Percentiles rank a stretch among this genome's conserved stretches.
Conservation (phyloP, 2,888 invertebrate genomes). For the Strigamia transsilvanica region DNA sequence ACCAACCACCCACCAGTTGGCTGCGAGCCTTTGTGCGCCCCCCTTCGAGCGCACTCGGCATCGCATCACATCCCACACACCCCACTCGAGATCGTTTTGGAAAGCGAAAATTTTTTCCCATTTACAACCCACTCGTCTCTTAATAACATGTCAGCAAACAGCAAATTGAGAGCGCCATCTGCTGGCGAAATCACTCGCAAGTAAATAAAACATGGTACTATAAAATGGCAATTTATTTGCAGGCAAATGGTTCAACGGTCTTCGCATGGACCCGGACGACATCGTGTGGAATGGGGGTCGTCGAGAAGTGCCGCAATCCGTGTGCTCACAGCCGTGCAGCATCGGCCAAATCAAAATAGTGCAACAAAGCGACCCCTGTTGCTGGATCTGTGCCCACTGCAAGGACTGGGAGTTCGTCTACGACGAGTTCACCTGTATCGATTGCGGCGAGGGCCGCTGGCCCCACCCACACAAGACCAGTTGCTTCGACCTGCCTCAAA, state of each 20-base stretch:
- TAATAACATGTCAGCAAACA: constrained; percentile 8
- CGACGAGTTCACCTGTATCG: constrained; percentile 73
- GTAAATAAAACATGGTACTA: neutral
- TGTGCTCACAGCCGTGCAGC: constrained; percentile 75
- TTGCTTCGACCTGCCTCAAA: constrained; percentile 72
- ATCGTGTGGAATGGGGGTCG: constrained; percentile 69
- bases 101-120: neutral
- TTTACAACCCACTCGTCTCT: neutral
- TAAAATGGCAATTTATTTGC: neutral
- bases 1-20: neutral
- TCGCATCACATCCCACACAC: no score
- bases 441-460: constrained; percentile 73
- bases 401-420: constrained; percentile 74
- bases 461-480: constrained; percentile 71
- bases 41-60: neutral
- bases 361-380: constrained; percentile 75
- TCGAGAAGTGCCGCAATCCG: constrained; percentile 71
- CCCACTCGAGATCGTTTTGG: neutral
- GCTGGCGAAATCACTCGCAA: neutral
- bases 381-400: constrained; percentile 81
- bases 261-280: constrained; percentile 67
- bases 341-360: constrained; percentile 73
- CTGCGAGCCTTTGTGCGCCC: neutral
- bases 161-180: neutral
- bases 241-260: constrained; percentile 71